phyloP scores from a whole-genome alignment of 2,113 vertebrate species.

The Eptesicus fuscus region DNA sequence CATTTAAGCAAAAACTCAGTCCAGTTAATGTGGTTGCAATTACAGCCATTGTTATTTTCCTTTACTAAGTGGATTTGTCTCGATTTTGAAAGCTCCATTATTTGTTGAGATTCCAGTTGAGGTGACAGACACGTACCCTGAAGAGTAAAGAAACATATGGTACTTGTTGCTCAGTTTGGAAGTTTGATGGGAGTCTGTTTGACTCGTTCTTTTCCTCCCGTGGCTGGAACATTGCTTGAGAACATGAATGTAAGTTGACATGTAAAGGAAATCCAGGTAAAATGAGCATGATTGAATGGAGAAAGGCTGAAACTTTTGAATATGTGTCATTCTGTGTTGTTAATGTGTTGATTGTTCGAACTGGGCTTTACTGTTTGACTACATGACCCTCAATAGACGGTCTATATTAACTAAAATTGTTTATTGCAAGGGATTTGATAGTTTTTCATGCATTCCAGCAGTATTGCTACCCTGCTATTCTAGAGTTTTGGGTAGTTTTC shows the following conservation, averaged over 20 bases:
- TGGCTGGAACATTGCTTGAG: neutral
- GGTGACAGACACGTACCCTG: neutral
- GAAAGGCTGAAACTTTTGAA: neutral
- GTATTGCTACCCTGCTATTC: neutral
- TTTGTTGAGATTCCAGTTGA: constrained; percentile 36
- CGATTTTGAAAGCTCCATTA: neutral
- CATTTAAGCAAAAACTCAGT: neutral
- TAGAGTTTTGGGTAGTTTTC: neutral
- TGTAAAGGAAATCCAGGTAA: constrained; percentile 37
- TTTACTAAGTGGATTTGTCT: constrained; percentile 15
- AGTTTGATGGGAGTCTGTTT: neutral
- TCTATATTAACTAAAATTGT: neutral
- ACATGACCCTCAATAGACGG: too few species aligned
- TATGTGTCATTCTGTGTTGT: neutral
- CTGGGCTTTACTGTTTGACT: neutral
- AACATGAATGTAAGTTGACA: neutral
- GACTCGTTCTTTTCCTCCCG: constrained; percentile 20
- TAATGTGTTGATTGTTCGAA: neutral
- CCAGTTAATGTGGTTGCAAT: constrained; percentile 26
- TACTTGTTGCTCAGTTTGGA: neutral
- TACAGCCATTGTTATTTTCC: neutral
- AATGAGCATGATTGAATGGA: constrained; percentile 5
- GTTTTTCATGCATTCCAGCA: neutral
- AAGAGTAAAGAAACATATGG: neutral
- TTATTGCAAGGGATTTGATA: neutral